Percentiles rank a stretch among this genome's conserved stretches.
Evolutionary conservation across 1,140 invertebrate genomes (phyloP).

Genomic region (Rhyzopertha dominica): DNA sequence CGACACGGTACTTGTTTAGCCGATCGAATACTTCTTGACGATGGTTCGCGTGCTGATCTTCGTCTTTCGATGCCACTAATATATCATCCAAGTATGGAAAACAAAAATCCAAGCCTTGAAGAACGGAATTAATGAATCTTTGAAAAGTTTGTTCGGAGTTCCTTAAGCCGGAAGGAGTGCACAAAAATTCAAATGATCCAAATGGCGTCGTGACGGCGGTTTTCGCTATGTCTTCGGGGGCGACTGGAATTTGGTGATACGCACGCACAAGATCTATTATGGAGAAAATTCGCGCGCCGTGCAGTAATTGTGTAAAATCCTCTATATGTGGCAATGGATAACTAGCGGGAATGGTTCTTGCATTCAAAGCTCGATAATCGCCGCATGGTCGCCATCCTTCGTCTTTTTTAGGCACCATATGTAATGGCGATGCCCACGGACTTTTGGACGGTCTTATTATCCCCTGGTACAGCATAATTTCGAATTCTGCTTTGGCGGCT

Average conservation of each 20-base stretch:
- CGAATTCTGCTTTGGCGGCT: conserved; percentile 30
- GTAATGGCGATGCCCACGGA: conserved; percentile 46
- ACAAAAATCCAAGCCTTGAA: conserved; percentile 29
- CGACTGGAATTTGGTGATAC: too few species aligned
- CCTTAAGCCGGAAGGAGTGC: conserved; percentile 34
- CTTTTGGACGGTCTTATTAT: conserved; percentile 28
- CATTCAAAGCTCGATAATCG: conserved; percentile 48
- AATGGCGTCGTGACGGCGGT: too few species aligned
- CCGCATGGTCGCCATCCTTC: conserved; percentile 45
- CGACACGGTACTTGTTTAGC: conserved; percentile 23
- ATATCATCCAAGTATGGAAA: conserved; percentile 52
- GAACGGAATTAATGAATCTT: conserved; percentile 16
- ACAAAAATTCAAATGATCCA: conserved; percentile 32
- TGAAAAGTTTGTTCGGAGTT: conserved; percentile 31
- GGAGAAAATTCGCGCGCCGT: conserved; percentile 43
- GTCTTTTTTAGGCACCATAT: conserved; percentile 45
- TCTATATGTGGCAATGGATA: conserved; percentile 43
- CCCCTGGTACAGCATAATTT: conserved; percentile 26
- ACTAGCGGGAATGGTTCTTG: conserved; percentile 41
- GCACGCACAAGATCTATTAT: too few species aligned
- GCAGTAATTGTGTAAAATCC: conserved; percentile 38
- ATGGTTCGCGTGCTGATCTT: conserved; percentile 28
- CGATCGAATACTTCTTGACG: neutral
- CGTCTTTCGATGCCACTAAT: conserved; percentile 40
- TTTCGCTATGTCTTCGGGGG: conserved; percentile 44